Conservation (phyloP, 2,888 invertebrate genomes). For the Anoplius nigerrimus region DNA sequence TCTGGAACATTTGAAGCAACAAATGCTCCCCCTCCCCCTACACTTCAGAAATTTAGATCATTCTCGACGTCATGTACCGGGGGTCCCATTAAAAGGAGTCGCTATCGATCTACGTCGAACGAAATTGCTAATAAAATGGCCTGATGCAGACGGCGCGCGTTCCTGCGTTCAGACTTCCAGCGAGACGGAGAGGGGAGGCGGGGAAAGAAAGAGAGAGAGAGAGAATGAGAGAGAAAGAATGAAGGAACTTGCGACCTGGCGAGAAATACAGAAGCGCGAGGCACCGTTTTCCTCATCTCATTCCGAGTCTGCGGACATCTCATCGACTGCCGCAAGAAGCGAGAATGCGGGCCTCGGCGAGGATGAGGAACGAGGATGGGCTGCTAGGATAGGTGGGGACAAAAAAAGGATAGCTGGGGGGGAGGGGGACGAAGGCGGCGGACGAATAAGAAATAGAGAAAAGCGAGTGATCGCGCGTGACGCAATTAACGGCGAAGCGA, state of each 20-base stretch:
- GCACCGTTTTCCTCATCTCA: slow-evolving; percentile 31
- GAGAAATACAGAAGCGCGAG: slow-evolving; percentile 13
- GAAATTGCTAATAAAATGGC: not conserved
- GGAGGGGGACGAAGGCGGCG: slow-evolving; percentile 4
- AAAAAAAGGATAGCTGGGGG: not conserved
- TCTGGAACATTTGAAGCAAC: too few species aligned
- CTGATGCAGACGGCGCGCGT: not conserved
- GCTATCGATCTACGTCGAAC: not conserved
- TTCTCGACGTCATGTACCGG: too few species aligned
- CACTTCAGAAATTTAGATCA: too few species aligned
- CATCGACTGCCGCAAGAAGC: slow-evolving; percentile 17
- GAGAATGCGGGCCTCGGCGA: slow-evolving; percentile 27
- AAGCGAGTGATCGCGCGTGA: slow-evolving; percentile 41
- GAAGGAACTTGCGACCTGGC: slow-evolving; percentile 4
- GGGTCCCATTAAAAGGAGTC: too few species aligned
- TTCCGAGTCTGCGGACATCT: slow-evolving; percentile 19
- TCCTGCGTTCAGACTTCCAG: not conserved
- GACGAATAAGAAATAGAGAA: slow-evolving; percentile 13
- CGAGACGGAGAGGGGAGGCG: not conserved
- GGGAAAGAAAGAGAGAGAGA: too few species aligned
- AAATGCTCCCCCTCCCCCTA: too few species aligned
- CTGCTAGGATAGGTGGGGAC: not conserved
- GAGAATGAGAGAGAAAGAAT: not conserved
- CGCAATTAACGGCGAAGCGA: slow-evolving; percentile 54
- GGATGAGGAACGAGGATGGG: slow-evolving; percentile 7